Conservation (phyloP, 2,113 vertebrate genomes). For the Turnix velox region DNA sequence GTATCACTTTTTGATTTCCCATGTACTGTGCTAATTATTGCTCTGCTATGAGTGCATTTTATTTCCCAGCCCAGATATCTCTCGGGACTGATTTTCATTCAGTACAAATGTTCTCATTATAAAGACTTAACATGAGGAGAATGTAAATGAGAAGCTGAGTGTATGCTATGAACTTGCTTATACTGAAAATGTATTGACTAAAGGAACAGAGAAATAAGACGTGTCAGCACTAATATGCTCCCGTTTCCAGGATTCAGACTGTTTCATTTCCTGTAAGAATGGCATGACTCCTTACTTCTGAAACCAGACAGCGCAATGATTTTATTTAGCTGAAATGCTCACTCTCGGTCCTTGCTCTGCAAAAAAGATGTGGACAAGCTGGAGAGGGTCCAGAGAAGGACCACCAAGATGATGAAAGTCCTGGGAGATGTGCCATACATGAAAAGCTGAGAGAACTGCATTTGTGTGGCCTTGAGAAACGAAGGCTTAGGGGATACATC, state of each 20-base stretch:
- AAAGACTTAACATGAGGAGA: conserved; percentile 33
- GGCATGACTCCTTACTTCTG: background rate
- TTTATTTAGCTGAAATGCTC: background rate
- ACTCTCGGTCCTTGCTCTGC: background rate
- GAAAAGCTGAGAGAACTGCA: background rate
- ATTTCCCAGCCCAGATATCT: background rate
- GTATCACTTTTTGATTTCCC: conserved; percentile 11
- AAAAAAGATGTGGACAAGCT: background rate
- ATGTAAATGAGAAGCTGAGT: conserved; percentile 53
- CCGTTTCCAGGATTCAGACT: background rate
- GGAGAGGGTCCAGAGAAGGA: background rate
- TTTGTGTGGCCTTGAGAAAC: background rate
- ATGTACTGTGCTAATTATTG: conserved; percentile 36
- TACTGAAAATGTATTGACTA: conserved; percentile 16
- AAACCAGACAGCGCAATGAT: background rate
- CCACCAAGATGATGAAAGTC: background rate
- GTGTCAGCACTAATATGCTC: background rate
- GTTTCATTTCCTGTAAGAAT: background rate
- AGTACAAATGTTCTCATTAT: conserved; percentile 52
- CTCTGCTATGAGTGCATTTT: background rate
- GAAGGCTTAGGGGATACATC: background rate
- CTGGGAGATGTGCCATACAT: background rate
- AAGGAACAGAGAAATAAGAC: conserved; percentile 11
- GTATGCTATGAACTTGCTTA: background rate
- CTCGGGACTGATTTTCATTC: conserved; percentile 43